Evolutionary conservation across 1,140 invertebrate species (phyloP).

Genomic region (Portunus trituberculatus): DNA sequence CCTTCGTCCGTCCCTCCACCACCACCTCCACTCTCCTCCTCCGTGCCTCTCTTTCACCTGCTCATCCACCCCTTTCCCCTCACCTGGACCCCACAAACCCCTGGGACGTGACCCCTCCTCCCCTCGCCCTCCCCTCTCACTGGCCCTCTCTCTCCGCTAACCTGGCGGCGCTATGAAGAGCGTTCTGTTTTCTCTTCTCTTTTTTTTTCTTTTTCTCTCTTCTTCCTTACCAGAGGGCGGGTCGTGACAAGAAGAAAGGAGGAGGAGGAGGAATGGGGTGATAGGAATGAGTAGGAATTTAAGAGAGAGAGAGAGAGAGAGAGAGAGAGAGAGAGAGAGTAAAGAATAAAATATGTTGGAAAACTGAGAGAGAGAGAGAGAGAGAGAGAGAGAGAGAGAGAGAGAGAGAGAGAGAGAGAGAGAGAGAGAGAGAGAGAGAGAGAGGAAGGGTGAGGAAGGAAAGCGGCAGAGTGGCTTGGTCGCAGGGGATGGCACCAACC

Average conservation of each 20-base stretch:
- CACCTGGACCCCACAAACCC: background rate
- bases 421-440: background rate
- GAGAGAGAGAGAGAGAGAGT: background rate
- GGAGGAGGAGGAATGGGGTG: background rate
- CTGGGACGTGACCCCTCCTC: background rate
- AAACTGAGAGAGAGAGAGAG: too few species aligned
- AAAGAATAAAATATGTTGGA: background rate
- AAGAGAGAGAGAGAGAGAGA: background rate
- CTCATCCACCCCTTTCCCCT: background rate
- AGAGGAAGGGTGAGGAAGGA: background rate
- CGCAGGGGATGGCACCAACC: background rate
- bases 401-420: background rate
- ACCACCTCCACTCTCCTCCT: background rate
- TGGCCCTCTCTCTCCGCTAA: background rate
- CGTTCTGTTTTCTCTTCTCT: conserved; percentile 1
- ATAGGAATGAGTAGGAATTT: background rate
- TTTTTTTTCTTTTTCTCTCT: background rate
- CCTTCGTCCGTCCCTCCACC: background rate
- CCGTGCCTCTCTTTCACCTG: background rate
- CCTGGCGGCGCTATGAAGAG: background rate
- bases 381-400: too few species aligned
- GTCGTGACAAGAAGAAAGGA: background rate
- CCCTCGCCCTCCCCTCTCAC: background rate
- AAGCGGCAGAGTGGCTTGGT: conserved; percentile 27
- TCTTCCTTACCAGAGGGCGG: too few species aligned